These are phyloP conservation scores for Dinoponera quadriceps DNA, from an alignment of 1,140 invertebrate species.

Conservation along the genomic window DNA sequence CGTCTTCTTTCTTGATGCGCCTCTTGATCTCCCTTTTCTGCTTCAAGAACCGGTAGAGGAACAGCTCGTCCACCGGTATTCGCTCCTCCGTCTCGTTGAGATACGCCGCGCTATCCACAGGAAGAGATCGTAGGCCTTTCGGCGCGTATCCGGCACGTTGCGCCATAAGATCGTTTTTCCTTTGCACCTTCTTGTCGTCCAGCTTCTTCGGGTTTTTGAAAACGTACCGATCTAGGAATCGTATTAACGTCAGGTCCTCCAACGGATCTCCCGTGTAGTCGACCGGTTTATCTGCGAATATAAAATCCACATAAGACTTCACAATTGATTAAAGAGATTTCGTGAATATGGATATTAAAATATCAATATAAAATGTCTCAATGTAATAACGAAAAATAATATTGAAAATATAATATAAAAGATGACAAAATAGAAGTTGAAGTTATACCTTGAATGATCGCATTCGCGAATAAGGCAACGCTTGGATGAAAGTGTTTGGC, in stretches of 20 bases:
- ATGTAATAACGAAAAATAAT: neutral
- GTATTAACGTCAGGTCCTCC: constrained; percentile 94
- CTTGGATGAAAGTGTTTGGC: constrained; percentile 95
- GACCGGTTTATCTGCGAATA: constrained; percentile 88
- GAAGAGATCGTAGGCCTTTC: constrained; percentile 87
- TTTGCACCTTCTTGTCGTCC: constrained; percentile 79
- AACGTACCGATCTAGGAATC: constrained; percentile 97
- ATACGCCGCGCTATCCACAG: constrained; percentile 90
- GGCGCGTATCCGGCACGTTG: constrained; percentile 87
- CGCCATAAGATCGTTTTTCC: constrained; percentile 79
- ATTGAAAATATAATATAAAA: constrained; percentile 8
- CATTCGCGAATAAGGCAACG: constrained; percentile 94
- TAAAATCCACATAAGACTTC: constrained; percentile 35
- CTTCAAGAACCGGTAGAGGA: constrained; percentile 89
- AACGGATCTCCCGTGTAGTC: constrained; percentile 96
- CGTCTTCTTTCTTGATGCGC: constrained; percentile 80
- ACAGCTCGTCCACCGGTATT: constrained; percentile 94
- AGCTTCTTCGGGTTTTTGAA: constrained; percentile 97
- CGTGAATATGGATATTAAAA: too few species aligned
- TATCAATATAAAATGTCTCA: too few species aligned
- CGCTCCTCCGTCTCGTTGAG: constrained; percentile 88
- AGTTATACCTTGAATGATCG: constrained; percentile 90
- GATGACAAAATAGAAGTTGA: neutral
- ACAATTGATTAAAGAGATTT: neutral
- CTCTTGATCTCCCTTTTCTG: constrained; percentile 73